phyloP scores from a whole-genome alignment of 2,888 invertebrate genomes.

The Eupeodes luniger region DNA sequence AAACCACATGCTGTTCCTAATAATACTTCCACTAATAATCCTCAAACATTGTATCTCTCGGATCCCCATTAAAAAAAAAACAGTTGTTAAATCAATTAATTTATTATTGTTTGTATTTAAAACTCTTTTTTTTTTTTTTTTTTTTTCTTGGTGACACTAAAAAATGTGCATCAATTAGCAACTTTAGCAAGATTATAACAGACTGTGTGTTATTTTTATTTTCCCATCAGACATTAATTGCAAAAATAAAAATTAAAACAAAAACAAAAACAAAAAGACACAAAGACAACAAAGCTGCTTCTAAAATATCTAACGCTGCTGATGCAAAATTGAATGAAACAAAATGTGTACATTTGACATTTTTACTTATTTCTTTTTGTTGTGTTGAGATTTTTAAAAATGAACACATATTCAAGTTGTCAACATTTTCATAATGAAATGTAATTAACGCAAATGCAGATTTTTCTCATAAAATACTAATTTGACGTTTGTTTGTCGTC shows the following conservation, averaged over 20 bases:
- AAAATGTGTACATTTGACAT: conserved; percentile 49
- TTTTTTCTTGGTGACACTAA: conserved; percentile 51
- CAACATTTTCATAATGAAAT: conserved; percentile 75
- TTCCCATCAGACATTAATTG: conserved; percentile 54
- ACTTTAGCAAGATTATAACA: conserved; percentile 48
- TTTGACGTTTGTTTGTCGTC: conserved; percentile 27
- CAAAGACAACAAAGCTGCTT: conserved; percentile 11
- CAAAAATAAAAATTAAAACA: conserved; percentile 2
- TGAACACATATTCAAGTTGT: conserved; percentile 74
- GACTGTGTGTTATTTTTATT: conserved; percentile 45
- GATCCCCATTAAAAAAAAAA: not conserved
- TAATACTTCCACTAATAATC: conserved; percentile 22
- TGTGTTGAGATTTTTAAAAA: conserved; percentile 66
- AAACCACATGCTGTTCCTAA: not conserved
- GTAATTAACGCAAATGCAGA: conserved; percentile 75
- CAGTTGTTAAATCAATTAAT: conserved; percentile 75
- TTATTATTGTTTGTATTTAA: conserved; percentile 54
- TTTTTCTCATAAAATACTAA: conserved; percentile 68
- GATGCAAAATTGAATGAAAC: conserved; percentile 55
- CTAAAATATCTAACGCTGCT: conserved; percentile 28
- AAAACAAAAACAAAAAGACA: not conserved
- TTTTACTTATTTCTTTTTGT: not conserved
- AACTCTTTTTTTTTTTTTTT: not conserved
- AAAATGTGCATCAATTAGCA: conserved; percentile 74
- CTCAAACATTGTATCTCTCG: conserved; percentile 45